These are phyloP conservation scores for Oryzias celebensis DNA, from an alignment of 2,113 vertebrate species.

Conservation along the genomic window DNA sequence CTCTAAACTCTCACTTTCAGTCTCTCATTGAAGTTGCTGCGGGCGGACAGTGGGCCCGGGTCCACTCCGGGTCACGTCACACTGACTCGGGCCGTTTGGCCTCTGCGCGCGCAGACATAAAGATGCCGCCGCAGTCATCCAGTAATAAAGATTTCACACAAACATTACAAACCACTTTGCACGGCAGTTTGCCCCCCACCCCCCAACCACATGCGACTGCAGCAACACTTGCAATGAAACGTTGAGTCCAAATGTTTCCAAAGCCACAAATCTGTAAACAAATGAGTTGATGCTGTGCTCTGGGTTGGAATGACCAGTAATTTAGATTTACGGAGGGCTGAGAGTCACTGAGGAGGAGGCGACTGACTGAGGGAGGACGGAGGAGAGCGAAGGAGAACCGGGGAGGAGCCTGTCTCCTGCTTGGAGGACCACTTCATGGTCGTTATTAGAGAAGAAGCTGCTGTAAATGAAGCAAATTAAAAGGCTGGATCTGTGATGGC, in stretches of 20 bases:
- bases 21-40: too few relatives aligned
- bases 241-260: conserved; percentile 67
- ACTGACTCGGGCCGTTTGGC: too few relatives aligned
- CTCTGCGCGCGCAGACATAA: too few relatives aligned
- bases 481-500: conserved; percentile 69
- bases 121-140: too few relatives aligned
- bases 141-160: too few relatives aligned
- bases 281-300: conserved; percentile 76
- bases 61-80: too few relatives aligned
- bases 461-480: conserved; percentile 77
- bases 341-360: conserved; percentile 14
- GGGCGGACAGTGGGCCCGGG: too few relatives aligned
- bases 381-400: conserved; percentile 14
- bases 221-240: conserved; percentile 60
- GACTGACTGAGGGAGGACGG: background rate
- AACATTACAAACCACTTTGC: too few relatives aligned
- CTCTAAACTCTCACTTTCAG: too few relatives aligned
- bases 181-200: background rate
- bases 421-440: conserved; percentile 67
- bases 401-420: too few relatives aligned
- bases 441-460: conserved; percentile 66
- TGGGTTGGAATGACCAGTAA: conserved; percentile 63
- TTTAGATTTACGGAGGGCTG: conserved; percentile 51
- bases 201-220: conserved; percentile 66
- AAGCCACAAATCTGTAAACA: conserved; percentile 77